phyloP scores from a whole-genome alignment of 2,113 vertebrate species.

The Megalops atlanticus region DNA sequence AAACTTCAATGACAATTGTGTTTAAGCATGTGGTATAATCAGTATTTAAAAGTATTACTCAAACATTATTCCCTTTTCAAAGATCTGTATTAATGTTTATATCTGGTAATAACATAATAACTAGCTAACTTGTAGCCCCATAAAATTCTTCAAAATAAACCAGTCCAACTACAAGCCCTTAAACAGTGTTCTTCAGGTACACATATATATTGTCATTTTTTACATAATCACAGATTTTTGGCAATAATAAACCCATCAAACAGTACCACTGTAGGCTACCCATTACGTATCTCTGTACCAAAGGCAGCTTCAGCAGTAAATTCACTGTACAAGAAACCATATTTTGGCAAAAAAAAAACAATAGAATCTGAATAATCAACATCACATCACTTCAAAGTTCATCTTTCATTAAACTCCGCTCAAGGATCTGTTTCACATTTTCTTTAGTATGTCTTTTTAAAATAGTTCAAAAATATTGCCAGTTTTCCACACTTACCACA shows the following conservation, averaged over 20 bases:
- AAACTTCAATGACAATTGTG: slow-evolving; percentile 71
- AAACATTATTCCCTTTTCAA: slow-evolving; percentile 52
- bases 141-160: slow-evolving; percentile 52
- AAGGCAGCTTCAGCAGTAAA: slow-evolving; percentile 67
- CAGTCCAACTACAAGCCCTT: slow-evolving; percentile 69
- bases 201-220: slow-evolving; percentile 28
- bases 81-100: slow-evolving; percentile 38
- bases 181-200: slow-evolving; percentile 59
- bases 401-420: slow-evolving; percentile 39
- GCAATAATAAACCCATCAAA: slow-evolving; percentile 68
- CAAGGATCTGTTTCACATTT: slow-evolving; percentile 29
- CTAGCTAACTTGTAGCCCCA: slow-evolving; percentile 35
- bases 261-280: slow-evolving; percentile 61
- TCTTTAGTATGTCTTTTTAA: slow-evolving; percentile 43
- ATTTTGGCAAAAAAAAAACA: slow-evolving; percentile 66
- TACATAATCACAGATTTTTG: slow-evolving; percentile 60
- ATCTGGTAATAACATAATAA: slow-evolving; percentile 39
- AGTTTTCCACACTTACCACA: slow-evolving; percentile 42
- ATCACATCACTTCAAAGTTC: slow-evolving; percentile 36
- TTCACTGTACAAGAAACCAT: slow-evolving; percentile 61
- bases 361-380: slow-evolving; percentile 18
- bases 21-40: slow-evolving; percentile 62
- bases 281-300: slow-evolving; percentile 66
- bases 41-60: slow-evolving; percentile 64
- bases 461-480: slow-evolving; percentile 72